Conservation (phyloP, 2,113 vertebrate species). For the Tragelaphus buxtoni region DNA sequence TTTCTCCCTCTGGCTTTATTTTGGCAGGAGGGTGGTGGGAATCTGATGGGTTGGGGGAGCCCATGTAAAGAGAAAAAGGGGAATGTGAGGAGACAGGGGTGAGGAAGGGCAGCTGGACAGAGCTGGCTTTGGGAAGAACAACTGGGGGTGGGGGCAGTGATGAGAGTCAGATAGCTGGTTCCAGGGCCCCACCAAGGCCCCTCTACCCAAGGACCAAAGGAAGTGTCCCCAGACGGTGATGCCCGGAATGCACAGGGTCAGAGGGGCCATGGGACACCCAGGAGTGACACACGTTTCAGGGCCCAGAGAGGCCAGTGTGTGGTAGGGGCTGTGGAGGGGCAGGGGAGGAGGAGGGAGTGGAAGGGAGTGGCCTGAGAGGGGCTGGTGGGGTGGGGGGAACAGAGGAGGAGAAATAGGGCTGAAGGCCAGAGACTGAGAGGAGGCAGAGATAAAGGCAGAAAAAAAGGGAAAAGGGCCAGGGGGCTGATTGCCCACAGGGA, state of each 20-base stretch:
- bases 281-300: not conserved
- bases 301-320: not conserved
- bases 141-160: not conserved
- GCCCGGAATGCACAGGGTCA: not conserved
- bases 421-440: not conserved
- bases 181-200: not conserved
- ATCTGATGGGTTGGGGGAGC: not conserved
- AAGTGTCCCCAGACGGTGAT: not conserved
- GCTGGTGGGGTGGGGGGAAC: not conserved
- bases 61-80: not conserved
- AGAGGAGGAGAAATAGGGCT: not conserved
- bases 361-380: not conserved
- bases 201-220: not conserved
- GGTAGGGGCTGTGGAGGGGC: not conserved
- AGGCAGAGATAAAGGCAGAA: not conserved
- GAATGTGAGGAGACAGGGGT: too few relatives aligned
- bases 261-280: not conserved
- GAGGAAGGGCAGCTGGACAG: not conserved
- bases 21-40: not conserved
- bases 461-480: not conserved
- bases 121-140: not conserved
- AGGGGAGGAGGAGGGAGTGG: not conserved
- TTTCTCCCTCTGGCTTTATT: not conserved
- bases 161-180: not conserved
- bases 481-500: not conserved